Base-by-base conservation (phyloP, 2,797 vertebrate genomes). In the Crax fasciolata region DNA sequence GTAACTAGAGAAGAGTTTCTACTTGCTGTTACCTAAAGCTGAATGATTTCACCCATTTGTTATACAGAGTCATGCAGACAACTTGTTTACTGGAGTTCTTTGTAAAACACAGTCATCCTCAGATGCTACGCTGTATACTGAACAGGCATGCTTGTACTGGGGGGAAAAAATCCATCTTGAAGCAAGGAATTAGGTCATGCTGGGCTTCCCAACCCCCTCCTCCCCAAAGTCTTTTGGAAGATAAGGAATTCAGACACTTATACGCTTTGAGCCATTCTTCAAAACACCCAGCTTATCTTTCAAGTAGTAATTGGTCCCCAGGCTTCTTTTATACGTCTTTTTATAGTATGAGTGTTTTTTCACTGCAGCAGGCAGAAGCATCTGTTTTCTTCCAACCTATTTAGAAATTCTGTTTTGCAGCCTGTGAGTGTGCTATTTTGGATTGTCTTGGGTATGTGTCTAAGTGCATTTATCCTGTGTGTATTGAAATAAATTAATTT, bases 171-270 rank as follows among this genome's bases (percentile, higher is more conserved):
- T 59, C 30, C 25, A 21, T 86, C 58, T 72, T 39, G 59, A 88
- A 95, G 71, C 43, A 67, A 84, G n/a, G 48, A 95, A 90, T 88
- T 90, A 57, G 79, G 92, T 91, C 85, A 87, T 46, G 41, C 44
- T 62, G 57, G 32, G 72, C 48, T 57, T 8, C 38, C 24, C 35
- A 13, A 4, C 24, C 10, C 6, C 13, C 21, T 32, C 13, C 35
- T 12, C 7, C 1, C 15, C 79, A 70, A 86, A 62, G 62, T 81
- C 76, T 86, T 93, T 73, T 63, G 52, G 62, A 90, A 91, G 82
- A 82, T 63, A 82, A 59, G 41, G 52, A 91, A 89, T 91, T 83
- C 46, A 70, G 70, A 86, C n/a, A 54, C 11, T 76, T 62, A 9
- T 25, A 6, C 76, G 48, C 32, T 93, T 76, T 71, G 8, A 74